Evolutionary conservation across 2,797 vertebrate genomes (phyloP).

Genomic region (Phataginus tricuspis): DNA sequence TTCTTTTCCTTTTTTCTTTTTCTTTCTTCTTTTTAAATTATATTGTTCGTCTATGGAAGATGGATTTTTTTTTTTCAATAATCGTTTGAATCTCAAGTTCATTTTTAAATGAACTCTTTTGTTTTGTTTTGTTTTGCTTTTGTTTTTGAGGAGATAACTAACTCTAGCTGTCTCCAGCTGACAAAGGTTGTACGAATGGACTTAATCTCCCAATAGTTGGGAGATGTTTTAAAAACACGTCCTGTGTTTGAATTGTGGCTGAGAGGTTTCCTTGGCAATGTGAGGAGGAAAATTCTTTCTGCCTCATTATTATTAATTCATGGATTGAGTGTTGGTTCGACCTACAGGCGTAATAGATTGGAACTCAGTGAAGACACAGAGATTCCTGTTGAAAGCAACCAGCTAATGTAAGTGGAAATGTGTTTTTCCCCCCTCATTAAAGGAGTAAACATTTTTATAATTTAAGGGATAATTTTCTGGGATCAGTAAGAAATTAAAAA

Average conservation of each 20-base stretch:
- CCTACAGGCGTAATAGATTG: constrained; percentile 92
- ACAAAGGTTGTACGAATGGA: constrained; percentile 84
- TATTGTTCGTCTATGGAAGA: constrained; percentile 86
- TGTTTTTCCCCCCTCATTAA: neutral
- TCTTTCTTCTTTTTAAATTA: constrained; percentile 71
- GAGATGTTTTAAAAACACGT: constrained; percentile 84
- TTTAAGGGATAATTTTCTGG: constrained; percentile 52
- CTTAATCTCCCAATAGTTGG: constrained; percentile 86
- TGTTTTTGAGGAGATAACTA: constrained; percentile 86
- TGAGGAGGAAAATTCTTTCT: constrained; percentile 88
- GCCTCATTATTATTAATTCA: constrained; percentile 95
- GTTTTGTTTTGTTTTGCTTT: constrained; percentile 41
- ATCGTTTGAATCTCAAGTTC: constrained; percentile 84
- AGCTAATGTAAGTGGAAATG: constrained; percentile 87
- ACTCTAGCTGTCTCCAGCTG: constrained; percentile 85
- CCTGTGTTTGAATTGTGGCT: constrained; percentile 87
- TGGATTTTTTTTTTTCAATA: constrained; percentile 80
- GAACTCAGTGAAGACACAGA: constrained; percentile 89
- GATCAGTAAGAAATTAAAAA: constrained; percentile 43
- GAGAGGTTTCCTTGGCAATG: constrained; percentile 88
- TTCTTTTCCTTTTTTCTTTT: constrained; percentile 29
- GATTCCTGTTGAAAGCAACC: constrained; percentile 85
- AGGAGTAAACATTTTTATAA: constrained; percentile 35
- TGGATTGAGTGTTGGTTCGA: constrained; percentile 99
- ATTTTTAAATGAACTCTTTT: constrained; percentile 82